phyloP scores from a whole-genome alignment of 1,140 invertebrate species.

The Diachasmimorpha longicaudata region DNA sequence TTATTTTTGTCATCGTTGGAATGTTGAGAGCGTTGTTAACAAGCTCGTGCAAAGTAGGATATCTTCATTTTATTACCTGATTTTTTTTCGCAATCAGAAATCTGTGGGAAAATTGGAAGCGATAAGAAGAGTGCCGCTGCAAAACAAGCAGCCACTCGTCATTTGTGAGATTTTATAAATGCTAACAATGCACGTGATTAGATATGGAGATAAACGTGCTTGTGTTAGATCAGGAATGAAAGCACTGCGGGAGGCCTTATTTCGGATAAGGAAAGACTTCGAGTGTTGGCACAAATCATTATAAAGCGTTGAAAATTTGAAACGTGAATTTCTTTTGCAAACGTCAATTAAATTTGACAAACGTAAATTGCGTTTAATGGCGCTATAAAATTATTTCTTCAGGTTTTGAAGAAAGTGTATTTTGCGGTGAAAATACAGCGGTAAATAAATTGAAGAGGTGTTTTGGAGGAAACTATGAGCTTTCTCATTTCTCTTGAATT shows the following conservation, averaged over 20 bases:
- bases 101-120: background rate
- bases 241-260: background rate
- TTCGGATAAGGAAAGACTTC: no score
- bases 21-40: background rate
- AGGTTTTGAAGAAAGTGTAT: no score
- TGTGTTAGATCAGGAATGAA: background rate
- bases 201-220: background rate
- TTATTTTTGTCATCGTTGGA: background rate
- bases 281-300: background rate
- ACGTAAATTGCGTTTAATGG: no score
- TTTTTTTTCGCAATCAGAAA: background rate
- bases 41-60: background rate
- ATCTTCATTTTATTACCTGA: background rate
- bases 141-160: background rate
- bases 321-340: no score
- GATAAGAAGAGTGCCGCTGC: background rate
- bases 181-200: background rate
- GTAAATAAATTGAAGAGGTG: no score
- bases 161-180: background rate
- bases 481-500: no score
- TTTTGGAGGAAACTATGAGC: no score
- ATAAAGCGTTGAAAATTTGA: background rate
- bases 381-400: no score
- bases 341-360: no score
- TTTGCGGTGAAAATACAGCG: no score